Conservation (phyloP, 1,140 invertebrate species). For the Drosophila azteca region DNA sequence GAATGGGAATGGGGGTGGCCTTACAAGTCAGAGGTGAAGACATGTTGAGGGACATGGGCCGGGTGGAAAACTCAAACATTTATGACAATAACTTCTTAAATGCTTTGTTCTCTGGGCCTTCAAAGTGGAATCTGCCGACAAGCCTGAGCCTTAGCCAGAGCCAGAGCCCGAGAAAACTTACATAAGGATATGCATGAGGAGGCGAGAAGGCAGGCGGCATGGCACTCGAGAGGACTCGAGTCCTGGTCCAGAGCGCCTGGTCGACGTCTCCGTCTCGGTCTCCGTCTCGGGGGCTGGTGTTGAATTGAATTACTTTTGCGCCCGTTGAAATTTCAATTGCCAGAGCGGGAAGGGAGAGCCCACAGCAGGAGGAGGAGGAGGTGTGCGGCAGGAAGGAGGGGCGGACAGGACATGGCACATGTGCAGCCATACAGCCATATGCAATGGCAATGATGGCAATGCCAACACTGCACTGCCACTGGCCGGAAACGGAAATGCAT, state of each 20-base stretch:
- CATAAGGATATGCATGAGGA: slow-evolving; percentile 50
- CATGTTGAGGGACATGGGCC: slow-evolving; percentile 2
- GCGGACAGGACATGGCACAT: slow-evolving; percentile 48
- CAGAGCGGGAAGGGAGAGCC: slow-evolving; percentile 12
- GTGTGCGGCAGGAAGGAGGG: neutral
- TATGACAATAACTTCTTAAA: slow-evolving; percentile 82
- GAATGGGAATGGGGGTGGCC: neutral
- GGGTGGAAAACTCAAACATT: slow-evolving; percentile 72
- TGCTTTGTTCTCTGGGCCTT: slow-evolving; percentile 66
- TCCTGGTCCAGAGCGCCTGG: slow-evolving; percentile 27
- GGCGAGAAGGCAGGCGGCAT: no score
- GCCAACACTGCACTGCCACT: slow-evolving; percentile 44
- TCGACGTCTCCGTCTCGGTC: slow-evolving; percentile 11
- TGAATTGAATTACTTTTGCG: slow-evolving; percentile 82
- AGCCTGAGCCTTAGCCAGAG: neutral
- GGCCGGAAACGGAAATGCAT: slow-evolving; percentile 79
- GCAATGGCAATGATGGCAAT: slow-evolving; percentile 44
- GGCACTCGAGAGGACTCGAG: neutral
- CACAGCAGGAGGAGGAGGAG: neutral
- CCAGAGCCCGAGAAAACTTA: slow-evolving; percentile 15
- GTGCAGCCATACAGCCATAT: slow-evolving; percentile 60
- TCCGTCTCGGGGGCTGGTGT: slow-evolving; percentile 39
- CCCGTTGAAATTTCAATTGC: slow-evolving; percentile 82
- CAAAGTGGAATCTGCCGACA: slow-evolving; percentile 23
- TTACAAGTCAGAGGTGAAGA: slow-evolving; percentile 9